phyloP scores from a whole-genome alignment of 2,888 invertebrate species.

The Polyommatus icarus region DNA sequence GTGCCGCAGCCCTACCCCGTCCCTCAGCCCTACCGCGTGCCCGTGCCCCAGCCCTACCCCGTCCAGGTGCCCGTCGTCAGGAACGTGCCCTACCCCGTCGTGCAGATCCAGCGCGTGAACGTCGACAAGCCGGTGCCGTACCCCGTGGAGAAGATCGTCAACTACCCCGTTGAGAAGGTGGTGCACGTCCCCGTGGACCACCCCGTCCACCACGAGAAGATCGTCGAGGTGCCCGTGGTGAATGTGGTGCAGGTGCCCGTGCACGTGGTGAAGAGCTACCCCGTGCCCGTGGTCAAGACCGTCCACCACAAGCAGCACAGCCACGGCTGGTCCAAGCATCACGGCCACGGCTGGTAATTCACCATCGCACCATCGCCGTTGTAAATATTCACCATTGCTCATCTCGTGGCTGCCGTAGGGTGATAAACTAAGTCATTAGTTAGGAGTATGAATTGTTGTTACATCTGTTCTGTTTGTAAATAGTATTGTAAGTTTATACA shows the following conservation, averaged over 20 bases:
- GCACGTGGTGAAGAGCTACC: constrained; percentile 66
- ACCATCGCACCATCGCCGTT: constrained; percentile 42
- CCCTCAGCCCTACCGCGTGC: constrained; percentile 75
- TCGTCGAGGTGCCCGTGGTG: constrained; percentile 77
- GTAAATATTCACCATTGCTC: constrained; percentile 71
- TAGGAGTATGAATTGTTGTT: constrained; percentile 59
- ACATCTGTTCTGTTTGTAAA: constrained; percentile 64
- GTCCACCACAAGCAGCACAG: constrained; percentile 66
- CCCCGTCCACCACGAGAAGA: constrained; percentile 76
- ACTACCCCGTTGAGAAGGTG: constrained; percentile 79
- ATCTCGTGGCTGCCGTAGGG: constrained; percentile 78
- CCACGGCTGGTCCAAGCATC: constrained; percentile 43
- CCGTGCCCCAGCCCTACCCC: constrained; percentile 81
- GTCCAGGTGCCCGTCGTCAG: constrained; percentile 78
- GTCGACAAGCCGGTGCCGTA: constrained; percentile 81
- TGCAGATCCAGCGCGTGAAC: constrained; percentile 77
- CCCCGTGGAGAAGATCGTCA: constrained; percentile 81
- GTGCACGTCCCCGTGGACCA: constrained; percentile 78
- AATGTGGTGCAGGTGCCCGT: constrained; percentile 74
- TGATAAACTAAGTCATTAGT: constrained; percentile 79
- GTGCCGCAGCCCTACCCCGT: constrained; percentile 78
- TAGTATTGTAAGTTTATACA: constrained; percentile 67
- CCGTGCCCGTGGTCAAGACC: constrained; percentile 70
- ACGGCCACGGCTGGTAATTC: constrained; percentile 50
- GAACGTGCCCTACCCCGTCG: constrained; percentile 78